Evolutionary conservation across 2,797 vertebrate species (phyloP), one percentile per base, ranked within the genome.

Genomic region (Centropyge bicolor): DNA sequence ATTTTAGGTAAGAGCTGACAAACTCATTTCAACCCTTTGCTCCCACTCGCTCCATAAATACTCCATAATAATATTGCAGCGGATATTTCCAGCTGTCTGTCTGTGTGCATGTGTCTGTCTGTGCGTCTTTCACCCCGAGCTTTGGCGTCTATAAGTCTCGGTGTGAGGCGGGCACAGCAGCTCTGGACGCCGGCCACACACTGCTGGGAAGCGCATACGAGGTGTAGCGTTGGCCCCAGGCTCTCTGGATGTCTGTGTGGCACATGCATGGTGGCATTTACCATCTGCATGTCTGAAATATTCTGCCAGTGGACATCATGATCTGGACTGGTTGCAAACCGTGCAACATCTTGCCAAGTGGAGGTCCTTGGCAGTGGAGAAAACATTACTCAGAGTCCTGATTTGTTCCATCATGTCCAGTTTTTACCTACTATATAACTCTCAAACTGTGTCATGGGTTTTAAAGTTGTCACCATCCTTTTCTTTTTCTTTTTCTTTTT

Each of bases 111-210:
- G 49, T 61, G 38, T 70, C 5, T 75, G 45, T 73, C 1, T 73
- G 74, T 78, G 2, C 77, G 79, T 70, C 49, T 82, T 64, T 74
- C 82, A n/a, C 60, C 57, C 43, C 73, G 81, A 82, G 82, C 81
- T 70, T 86, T 92, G 95, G 94, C 95, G 94, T 94, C 95, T 81
- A 14, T 11, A 5, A 90, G 95, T 96, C 94, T 95, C 91, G 80
- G 63, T 76, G 88, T 88, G 85, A 81, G 85, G 78, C 72, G 78
- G 81, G 76, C 76, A 68, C 56, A 80, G 79, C 81, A 62, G 88
- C 64, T 41, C 91, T 93, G 93, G 92, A 88, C 85, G 45, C 59
- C 31, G 78, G 90, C 91, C 93, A 92, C 84, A 22, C 80, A 54
- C 81, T 81, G 83, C 51, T 49, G 71, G 72, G 86, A 67, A 65